phyloP scores from a whole-genome alignment of 2,113 vertebrate genomes.

The Columbina picui region DNA sequence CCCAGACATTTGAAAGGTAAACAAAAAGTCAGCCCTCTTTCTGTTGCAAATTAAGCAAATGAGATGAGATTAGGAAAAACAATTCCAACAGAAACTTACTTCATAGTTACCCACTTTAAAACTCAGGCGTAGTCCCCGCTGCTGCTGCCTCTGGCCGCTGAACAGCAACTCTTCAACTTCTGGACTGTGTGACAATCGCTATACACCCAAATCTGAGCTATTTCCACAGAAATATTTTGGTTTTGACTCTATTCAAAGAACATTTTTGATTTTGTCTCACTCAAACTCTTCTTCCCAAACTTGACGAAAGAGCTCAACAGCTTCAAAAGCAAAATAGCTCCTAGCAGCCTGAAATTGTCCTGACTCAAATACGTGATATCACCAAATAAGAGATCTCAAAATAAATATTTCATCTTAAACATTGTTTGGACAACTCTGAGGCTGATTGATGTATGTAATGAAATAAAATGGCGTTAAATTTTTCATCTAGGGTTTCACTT shows the following conservation, averaged over 20 bases:
- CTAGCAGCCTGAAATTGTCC: not conserved
- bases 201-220: not conserved
- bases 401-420: not conserved
- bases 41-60: not conserved
- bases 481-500: not conserved
- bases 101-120: not conserved
- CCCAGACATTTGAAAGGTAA: not conserved
- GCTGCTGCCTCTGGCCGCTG: not conserved
- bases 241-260: not conserved
- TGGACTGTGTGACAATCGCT: not conserved
- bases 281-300: not conserved
- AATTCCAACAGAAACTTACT: fast-evolving
- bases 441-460: not conserved
- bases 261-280: not conserved
- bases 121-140: not conserved
- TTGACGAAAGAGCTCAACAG: not conserved
- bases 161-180: not conserved
- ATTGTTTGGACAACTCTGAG: not conserved
- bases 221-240: not conserved
- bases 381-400: not conserved
- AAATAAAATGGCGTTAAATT: not conserved
- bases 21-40: not conserved
- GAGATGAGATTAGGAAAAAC: not conserved
- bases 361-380: not conserved
- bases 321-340: not conserved